These are phyloP conservation scores for Meganola albula DNA, from an alignment of 2,888 invertebrate genomes.

Conservation along the genomic window DNA sequence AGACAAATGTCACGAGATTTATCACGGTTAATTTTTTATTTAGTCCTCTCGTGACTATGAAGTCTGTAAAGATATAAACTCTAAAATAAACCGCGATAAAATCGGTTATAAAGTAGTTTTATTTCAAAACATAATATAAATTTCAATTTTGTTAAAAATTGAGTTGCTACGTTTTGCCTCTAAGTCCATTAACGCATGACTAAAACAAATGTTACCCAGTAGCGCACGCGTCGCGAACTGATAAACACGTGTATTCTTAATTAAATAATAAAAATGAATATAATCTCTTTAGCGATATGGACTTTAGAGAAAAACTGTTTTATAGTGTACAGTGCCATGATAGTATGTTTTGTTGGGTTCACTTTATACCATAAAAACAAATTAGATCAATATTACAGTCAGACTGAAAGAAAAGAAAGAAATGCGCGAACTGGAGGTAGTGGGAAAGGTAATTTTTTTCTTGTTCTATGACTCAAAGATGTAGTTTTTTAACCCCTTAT, in stretches of 20 bases:
- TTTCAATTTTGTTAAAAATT: too few relatives aligned
- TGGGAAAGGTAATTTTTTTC: constrained; percentile 54
- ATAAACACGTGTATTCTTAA: constrained; percentile 13
- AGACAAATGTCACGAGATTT: too few relatives aligned
- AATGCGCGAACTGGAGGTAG: constrained; percentile 37
- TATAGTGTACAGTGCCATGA: constrained; percentile 54
- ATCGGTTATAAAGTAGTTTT: too few relatives aligned
- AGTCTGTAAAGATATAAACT: too few relatives aligned
- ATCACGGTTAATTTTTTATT: too few relatives aligned
- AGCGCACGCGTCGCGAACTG: constrained; percentile 18
- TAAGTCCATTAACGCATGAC: constrained; percentile 25
- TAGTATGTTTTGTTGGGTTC: constrained; percentile 56
- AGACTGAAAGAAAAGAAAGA: constrained; percentile 42
- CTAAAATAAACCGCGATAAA: too few relatives aligned
- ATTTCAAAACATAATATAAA: too few relatives aligned
- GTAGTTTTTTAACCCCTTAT: too few relatives aligned
- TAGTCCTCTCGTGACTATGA: too few relatives aligned
- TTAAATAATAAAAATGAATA: constrained; percentile 48
- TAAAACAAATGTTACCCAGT: constrained; percentile 31
- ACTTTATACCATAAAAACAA: constrained; percentile 62
- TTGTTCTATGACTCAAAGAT: too few relatives aligned
- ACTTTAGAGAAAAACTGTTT: constrained; percentile 66
- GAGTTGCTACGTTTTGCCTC: too few relatives aligned
- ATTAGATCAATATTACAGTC: constrained; percentile 46
- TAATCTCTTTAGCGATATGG: constrained; percentile 59